Base-by-base conservation (phyloP, 2,113 vertebrate genomes). In the Dromiciops gliroides region DNA sequence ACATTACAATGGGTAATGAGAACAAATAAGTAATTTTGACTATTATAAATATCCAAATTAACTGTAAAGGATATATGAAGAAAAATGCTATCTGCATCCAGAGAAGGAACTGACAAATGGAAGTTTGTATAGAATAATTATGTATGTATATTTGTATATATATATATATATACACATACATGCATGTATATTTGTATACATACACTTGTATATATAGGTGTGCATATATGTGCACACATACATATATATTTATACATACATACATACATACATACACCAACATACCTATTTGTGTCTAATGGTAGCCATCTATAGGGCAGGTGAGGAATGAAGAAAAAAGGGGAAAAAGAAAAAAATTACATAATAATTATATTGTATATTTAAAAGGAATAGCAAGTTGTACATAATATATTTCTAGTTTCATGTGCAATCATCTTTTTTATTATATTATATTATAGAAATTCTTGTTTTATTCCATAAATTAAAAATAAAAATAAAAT, bases 261-360 rank as follows among this genome's bases (percentile, higher is more conserved):
- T 16, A 51, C 11, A 51, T 19, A 5, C 7, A 3, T 25, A 7
- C 26, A 23, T 52, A 0, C 24, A 14, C 7, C 0, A 6, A 4
- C 9, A 16, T 4, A 37, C 31, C 31, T 67, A 37, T 37, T 37
- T 67, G 0, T 67, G 14, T 67, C 12, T 16, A 67, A 67, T 37
- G 60, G 12, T 14, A 67, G 28, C 31, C 12, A 67, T 16, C 11
- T 37, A 31, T 37, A 37, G 31, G 60, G 31, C 12, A 12, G 11
- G 12, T 67, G 31, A 14, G 12, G 28, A 37, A 12, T 12, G 31
- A 37, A 67, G 11, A 37, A 37, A 67, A 60, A 31, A 56, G 2
- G 26, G 8, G 4, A 10, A 10, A 28, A 25, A 26, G 26, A 28
- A 60, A 60, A 60, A 37, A 37, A 16, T 67, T 67, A 37, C 31